phyloP scores from a whole-genome alignment of 2,888 invertebrate genomes.

The Vandiemenella viatica region DNA sequence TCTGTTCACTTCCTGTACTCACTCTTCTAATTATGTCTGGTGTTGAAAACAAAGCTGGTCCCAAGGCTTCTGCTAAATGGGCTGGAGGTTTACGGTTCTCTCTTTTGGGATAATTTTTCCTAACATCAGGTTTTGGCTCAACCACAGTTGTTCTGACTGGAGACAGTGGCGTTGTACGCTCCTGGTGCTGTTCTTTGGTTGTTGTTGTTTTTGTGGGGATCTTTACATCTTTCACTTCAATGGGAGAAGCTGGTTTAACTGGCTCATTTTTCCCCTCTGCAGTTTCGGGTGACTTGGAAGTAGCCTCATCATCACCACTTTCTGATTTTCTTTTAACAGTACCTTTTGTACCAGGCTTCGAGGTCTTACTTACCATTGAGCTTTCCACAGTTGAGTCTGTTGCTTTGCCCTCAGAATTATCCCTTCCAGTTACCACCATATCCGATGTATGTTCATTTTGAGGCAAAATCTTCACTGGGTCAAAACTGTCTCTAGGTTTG shows the following conservation, averaged over 20 bases:
- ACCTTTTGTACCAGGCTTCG: conserved; percentile 20
- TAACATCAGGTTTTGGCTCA: conserved; percentile 3
- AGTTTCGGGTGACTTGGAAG: not conserved
- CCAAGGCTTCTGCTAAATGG: conserved; percentile 36
- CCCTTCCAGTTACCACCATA: no score
- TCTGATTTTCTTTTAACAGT: conserved; percentile 24
- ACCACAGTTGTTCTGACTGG: conserved; percentile 10
- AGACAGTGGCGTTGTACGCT: conserved; percentile 11
- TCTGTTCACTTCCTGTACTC: conserved; percentile 6
- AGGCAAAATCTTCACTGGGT: no score
- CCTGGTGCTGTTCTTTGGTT: conserved; percentile 16
- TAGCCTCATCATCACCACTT: conserved; percentile 22
- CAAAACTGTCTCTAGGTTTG: no score
- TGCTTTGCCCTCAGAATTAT: no score
- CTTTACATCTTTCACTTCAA: not conserved
- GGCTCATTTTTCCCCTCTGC: not conserved
- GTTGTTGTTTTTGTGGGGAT: not conserved
- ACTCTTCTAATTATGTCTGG: conserved; percentile 64
- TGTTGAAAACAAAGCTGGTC: conserved; percentile 55
- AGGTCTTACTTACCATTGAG: no score
- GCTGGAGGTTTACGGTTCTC: conserved; percentile 43
- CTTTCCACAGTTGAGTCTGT: no score
- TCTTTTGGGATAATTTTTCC: conserved; percentile 19
- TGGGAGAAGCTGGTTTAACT: not conserved
- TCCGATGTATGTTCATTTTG: no score